Evolutionary conservation across 1,140 invertebrate species (phyloP).

Genomic region (Ceratina australensis): DNA sequence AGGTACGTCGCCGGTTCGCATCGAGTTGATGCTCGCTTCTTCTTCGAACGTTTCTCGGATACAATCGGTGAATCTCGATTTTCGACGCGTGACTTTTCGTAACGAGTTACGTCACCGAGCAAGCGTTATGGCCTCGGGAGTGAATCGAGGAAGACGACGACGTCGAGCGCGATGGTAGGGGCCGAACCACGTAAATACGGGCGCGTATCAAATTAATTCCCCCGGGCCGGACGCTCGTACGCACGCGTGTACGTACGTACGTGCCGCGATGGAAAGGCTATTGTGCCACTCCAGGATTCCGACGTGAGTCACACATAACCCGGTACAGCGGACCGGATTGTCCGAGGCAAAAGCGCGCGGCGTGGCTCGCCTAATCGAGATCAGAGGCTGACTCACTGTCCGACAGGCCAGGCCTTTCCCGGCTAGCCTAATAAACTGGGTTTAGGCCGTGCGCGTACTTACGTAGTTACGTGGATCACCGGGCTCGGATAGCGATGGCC

Average conservation of each 20-base stretch:
- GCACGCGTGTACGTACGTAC: constrained; percentile 31
- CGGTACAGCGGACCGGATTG: constrained; percentile 44
- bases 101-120: no score
- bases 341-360: constrained; percentile 49
- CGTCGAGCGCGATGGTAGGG: not conserved
- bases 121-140: no score
- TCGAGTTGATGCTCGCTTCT: no score
- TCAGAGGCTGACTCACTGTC: constrained; percentile 57
- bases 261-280: constrained; percentile 48
- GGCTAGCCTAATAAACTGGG: constrained; percentile 55
- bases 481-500: constrained; percentile 39
- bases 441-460: constrained; percentile 41
- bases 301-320: constrained; percentile 56
- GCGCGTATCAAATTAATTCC: constrained; percentile 22
- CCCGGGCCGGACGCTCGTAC: not conserved
- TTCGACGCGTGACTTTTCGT: no score
- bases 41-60: no score
- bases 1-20: not conserved
- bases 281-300: constrained; percentile 65
- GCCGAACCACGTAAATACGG: not conserved
- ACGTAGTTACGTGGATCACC: constrained; percentile 8
- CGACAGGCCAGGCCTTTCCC: constrained; percentile 38
- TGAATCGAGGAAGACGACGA: no score
- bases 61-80: no score
- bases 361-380: constrained; percentile 60